phyloP scores from a whole-genome alignment of 1,140 invertebrate genomes.

The Aphaenogaster rudis region DNA sequence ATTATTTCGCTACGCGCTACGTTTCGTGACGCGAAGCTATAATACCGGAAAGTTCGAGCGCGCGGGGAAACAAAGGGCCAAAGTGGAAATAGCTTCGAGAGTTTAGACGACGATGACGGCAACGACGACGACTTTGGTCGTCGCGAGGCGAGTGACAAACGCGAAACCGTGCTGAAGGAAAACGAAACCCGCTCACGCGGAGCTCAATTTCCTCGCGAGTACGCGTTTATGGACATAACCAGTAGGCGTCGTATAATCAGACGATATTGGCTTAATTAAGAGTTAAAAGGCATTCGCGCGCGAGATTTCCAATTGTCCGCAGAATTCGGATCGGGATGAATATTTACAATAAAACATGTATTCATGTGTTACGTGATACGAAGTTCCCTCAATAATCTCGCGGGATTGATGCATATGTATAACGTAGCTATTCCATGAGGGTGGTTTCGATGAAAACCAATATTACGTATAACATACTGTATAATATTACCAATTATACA shows the following conservation, averaged over 20 bases:
- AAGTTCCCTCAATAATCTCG: neutral
- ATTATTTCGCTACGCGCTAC: conserved; percentile 45
- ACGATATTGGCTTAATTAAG: neutral
- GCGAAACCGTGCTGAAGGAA: neutral
- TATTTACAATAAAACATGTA: conserved; percentile 3
- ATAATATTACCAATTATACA: conserved; percentile 21
- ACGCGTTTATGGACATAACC: too few species aligned
- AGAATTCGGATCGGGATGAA: neutral
- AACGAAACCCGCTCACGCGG: neutral
- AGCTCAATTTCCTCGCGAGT: conserved; percentile 5
- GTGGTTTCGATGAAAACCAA: conserved; percentile 13
- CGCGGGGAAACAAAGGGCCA: conserved; percentile 42
- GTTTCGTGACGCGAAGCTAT: conserved; percentile 25
- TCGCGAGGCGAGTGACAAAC: neutral
- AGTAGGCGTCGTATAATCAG: neutral
- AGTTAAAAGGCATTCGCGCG: neutral
- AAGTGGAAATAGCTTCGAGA: conserved; percentile 49
- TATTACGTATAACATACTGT: neutral
- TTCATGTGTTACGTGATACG: neutral
- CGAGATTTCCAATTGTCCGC: neutral
- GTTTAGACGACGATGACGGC: conserved; percentile 19
- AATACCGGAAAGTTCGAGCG: conserved; percentile 24
- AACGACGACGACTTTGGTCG: conserved; percentile 4
- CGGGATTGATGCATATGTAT: conserved; percentile 16
- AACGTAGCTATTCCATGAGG: conserved; percentile 17